phyloP scores from a whole-genome alignment of 2,113 vertebrate species.

The crab-eating macaque (Macaca fascicularis) region T2T-MFA8v1.1 NC_088376.1:191623001-191623500 shows the following conservation, averaged over 20 bases:
- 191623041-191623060: no score
- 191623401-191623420: background rate
- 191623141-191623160: background rate
- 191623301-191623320: background rate
- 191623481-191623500: background rate
- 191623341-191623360: background rate
- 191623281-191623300: background rate
- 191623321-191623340: background rate
- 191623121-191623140: background rate
- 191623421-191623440: background rate
- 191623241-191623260: background rate
- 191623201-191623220: background rate
- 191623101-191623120: background rate
- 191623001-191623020: no score
- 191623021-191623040: no score
- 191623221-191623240: background rate
- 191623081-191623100: background rate
- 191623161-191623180: background rate
- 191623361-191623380: background rate
- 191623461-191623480: background rate
- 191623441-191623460: background rate
- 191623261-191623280: background rate
- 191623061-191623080: no score
- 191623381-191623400: background rate
- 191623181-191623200: background rate